These are phyloP conservation scores for Potorous gilbertii DNA, from an alignment of 2,797 vertebrate genomes.

Conservation along the genomic window DNA sequence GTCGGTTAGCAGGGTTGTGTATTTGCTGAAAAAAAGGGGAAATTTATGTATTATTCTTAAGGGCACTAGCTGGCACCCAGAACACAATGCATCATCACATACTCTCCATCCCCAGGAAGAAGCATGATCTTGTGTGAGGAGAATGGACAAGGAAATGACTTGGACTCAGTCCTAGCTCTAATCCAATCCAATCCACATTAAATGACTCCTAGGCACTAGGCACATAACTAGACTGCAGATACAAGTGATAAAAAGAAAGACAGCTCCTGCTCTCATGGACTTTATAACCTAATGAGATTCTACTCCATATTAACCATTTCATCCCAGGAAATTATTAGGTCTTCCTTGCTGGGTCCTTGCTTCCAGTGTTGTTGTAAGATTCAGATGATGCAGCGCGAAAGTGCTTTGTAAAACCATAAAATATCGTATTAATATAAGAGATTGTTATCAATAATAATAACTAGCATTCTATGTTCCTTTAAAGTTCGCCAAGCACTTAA, in stretches of 20 bases:
- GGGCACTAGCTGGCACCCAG: conserved; percentile 11
- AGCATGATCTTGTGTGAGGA: not conserved
- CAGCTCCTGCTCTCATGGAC: not conserved
- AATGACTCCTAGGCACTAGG: not conserved
- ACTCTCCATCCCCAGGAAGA: not conserved
- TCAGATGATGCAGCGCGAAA: not conserved
- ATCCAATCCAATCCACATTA: not conserved
- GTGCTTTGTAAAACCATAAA: not conserved
- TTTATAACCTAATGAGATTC: not conserved
- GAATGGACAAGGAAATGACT: not conserved
- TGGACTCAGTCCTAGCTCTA: not conserved
- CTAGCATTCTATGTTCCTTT: not conserved
- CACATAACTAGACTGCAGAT: not conserved
- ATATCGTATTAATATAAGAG: not conserved
- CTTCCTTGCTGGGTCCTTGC: not conserved
- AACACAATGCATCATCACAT: not conserved
- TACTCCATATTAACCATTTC: not conserved
- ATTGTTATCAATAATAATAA: not conserved
- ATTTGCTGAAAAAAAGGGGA: conserved; percentile 86
- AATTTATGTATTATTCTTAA: conserved; percentile 11
- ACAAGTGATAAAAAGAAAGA: not conserved
- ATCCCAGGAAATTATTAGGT: not conserved
- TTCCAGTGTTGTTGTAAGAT: not conserved
- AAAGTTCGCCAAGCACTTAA: not conserved
- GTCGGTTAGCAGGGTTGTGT: conserved; percentile 91